phyloP scores from a whole-genome alignment of 2,888 invertebrate species.

The Nephrotoma guestfalica region DNA sequence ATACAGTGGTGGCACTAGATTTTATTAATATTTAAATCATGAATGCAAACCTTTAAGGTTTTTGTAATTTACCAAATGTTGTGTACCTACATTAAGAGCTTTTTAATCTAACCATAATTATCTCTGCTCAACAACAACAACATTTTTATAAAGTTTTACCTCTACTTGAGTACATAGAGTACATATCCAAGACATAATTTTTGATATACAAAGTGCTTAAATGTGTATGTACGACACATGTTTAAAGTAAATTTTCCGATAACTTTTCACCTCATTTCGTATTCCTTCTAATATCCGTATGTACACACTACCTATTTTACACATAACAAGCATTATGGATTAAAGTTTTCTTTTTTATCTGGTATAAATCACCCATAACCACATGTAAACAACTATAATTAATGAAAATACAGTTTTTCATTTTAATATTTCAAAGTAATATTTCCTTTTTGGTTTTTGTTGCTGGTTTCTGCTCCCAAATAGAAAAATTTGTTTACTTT shows the following conservation, averaged over 20 bases:
- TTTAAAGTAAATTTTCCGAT: background rate
- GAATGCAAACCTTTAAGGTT: background rate
- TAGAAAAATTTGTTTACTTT: background rate
- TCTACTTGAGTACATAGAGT: background rate
- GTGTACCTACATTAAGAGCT: background rate
- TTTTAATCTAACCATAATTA: background rate
- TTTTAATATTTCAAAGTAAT: background rate
- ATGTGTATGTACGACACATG: background rate
- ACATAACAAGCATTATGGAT: background rate
- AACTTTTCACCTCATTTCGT: background rate
- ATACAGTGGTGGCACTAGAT: background rate
- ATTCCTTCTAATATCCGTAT: background rate
- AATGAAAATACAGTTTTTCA: background rate
- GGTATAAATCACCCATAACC: background rate
- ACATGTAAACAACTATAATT: background rate
- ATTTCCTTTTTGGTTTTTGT: background rate
- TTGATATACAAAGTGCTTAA: background rate
- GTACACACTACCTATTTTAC: background rate
- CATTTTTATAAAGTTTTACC: background rate
- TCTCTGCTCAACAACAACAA: background rate
- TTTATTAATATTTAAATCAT: background rate
- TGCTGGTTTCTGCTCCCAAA: background rate
- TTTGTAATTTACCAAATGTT: background rate
- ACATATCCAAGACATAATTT: background rate
- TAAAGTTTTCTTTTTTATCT: background rate